A percentile compares a stretch with the other conserved stretches of the same genome.
These are phyloP conservation scores for Plumapathes pennacea DNA, from an alignment of 92 coral and sea anemone genomes.

Conservation along the genomic window DNA sequence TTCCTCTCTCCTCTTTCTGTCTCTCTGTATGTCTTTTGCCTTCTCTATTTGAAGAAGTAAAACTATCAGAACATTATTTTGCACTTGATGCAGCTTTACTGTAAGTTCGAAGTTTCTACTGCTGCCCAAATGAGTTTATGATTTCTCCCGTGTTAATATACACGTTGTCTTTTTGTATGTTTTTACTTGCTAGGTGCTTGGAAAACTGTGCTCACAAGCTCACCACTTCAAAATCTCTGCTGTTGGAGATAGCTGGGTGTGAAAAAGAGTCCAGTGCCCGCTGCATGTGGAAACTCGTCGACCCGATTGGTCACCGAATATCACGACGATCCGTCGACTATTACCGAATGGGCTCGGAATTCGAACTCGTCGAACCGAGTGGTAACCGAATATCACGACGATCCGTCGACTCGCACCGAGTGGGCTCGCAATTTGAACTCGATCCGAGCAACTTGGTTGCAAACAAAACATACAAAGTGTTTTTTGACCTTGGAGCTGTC, in stretches of 20 bases:
- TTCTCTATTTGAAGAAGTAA: too few species aligned
- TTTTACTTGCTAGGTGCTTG: conserved; percentile 29
- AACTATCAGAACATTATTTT: too few species aligned
- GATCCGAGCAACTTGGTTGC: conserved; percentile 11
- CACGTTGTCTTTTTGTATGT: too few species aligned
- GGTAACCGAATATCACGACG: conserved; percentile 6
- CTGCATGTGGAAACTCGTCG: conserved; percentile 27
- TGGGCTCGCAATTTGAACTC: conserved; percentile 7
- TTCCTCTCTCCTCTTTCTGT: too few species aligned
- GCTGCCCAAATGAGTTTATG: too few species aligned
- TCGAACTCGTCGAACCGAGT: conserved; percentile 9
- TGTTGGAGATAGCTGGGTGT: conserved; percentile 18
- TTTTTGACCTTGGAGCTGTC: conserved; percentile 1
- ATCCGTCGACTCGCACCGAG: background rate
- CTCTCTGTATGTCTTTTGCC: too few species aligned
- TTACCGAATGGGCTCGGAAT: background rate
- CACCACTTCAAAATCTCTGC: conserved; percentile 24
- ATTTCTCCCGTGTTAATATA: too few species aligned
- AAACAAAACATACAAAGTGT: conserved; percentile 21
- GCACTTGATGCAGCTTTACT: too few species aligned
- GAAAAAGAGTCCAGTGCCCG: conserved; percentile 1
- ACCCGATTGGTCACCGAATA: conserved; percentile 3
- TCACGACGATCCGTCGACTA: conserved; percentile 2
- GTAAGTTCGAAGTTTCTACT: too few species aligned
- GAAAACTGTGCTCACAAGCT: conserved; percentile 58